These are phyloP conservation scores for Trachops cirrhosus DNA, from an alignment of 2,797 vertebrate species.

Conservation along the genomic window DNA sequence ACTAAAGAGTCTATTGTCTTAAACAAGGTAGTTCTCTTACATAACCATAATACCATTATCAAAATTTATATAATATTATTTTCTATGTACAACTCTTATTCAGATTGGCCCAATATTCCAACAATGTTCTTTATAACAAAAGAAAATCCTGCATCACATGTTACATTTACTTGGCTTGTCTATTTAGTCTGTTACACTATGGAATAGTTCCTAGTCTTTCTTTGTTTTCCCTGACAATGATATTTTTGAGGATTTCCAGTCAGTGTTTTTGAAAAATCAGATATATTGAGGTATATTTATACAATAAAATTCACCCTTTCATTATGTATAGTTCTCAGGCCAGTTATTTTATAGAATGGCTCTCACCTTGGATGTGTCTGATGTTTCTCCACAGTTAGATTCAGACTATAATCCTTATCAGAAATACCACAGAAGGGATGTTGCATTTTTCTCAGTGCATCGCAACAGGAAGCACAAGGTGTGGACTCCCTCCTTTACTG, in stretches of 20 bases:
- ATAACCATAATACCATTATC: background rate
- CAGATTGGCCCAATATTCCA: background rate
- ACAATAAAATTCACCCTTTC: background rate
- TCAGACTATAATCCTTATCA: background rate
- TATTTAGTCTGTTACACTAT: background rate
- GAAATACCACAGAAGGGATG: background rate
- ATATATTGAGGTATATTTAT: background rate
- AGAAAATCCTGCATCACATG: background rate
- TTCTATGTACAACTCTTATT: background rate
- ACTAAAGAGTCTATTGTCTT: background rate
- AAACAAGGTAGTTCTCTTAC: background rate
- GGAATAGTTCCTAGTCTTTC: background rate
- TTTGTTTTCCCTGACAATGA: background rate
- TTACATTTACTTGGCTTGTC: background rate
- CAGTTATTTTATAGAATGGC: background rate
- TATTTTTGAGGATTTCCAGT: background rate
- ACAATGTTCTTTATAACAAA: conserved; percentile 5
- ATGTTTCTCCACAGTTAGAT: background rate
- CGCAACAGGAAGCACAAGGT: background rate
- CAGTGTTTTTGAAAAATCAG: background rate
- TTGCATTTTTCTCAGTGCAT: background rate
- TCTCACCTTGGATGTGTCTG: background rate
- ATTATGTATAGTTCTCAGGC: background rate
- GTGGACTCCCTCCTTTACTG: background rate
- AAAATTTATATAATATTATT: background rate